Percentiles rank a stretch among this genome's conserved stretches.
phyloP scores from a whole-genome alignment of 1,140 invertebrate species.

The Drosophila pectinifera region DNA sequence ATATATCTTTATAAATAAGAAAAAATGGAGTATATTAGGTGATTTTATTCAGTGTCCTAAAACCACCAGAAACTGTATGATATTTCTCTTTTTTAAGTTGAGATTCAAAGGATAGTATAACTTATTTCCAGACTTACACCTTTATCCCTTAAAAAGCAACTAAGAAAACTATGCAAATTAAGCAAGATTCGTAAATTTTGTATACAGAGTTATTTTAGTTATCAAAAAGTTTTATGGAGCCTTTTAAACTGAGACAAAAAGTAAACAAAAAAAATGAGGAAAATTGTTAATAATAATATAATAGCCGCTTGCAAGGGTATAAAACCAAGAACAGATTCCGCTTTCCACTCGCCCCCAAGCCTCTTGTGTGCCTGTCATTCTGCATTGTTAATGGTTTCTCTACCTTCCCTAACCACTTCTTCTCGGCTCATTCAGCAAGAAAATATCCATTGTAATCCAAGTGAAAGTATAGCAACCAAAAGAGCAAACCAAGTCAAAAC shows the following conservation, averaged over 20 bases:
- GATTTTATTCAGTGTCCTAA: no score
- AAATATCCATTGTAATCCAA: slow-evolving; percentile 83
- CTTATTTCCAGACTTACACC: no score
- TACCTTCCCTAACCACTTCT: slow-evolving; percentile 53
- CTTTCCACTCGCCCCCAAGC: slow-evolving; percentile 21
- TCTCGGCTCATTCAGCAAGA: slow-evolving; percentile 76
- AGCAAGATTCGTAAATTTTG: no score
- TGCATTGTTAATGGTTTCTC: slow-evolving; percentile 69
- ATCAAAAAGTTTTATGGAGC: neutral
- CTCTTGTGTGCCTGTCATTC: slow-evolving; percentile 34
- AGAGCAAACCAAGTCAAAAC: slow-evolving; percentile 63
- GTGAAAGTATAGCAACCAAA: slow-evolving; percentile 83
- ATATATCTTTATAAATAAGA: neutral
- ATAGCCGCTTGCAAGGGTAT: neutral
- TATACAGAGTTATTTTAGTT: neutral
- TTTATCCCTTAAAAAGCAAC: neutral
- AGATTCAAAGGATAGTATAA: no score
- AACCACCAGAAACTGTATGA: no score
- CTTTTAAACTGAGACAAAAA: neutral
- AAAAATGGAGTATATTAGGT: neutral
- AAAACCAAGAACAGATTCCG: slow-evolving; percentile 18
- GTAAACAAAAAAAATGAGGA: no score
- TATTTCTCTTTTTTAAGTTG: no score
- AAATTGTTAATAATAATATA: no score
- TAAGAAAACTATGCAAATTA: neutral